Evolutionary conservation across 2,888 invertebrate genomes (phyloP).

Genomic region (Megalurothrips usitatus): DNA sequence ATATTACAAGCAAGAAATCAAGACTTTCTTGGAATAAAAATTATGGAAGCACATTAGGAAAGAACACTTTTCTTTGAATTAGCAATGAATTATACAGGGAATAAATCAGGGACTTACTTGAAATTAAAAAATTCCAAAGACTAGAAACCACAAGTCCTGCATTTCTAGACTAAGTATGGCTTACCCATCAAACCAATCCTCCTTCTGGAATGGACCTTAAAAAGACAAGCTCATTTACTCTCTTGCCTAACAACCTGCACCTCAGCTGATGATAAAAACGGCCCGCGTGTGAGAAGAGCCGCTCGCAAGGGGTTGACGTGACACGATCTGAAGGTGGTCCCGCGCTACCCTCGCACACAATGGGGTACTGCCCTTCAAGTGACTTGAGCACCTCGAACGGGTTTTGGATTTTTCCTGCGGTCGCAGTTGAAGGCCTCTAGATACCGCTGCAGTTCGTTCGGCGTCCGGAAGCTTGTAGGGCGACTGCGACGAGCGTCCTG

Average conservation of each 20-base stretch:
- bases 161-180: too few species aligned
- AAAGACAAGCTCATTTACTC: background rate
- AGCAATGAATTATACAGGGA: too few species aligned
- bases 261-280: background rate
- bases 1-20: too few species aligned
- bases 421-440: background rate
- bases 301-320: background rate
- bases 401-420: background rate
- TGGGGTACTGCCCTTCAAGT: background rate
- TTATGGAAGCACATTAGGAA: too few species aligned
- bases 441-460: background rate
- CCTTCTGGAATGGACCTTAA: background rate
- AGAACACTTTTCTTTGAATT: too few species aligned
- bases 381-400: background rate
- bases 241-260: background rate
- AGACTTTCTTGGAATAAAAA: too few species aligned
- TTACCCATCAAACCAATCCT: background rate
- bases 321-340: background rate
- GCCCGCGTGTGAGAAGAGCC: background rate
- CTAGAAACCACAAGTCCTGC: too few species aligned
- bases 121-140: too few species aligned
- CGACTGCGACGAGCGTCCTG: background rate
- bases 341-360: background rate
- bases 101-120: too few species aligned
- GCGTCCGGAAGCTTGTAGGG: background rate